These are phyloP conservation scores for Trichomalopsis sarcophagae DNA, from an alignment of 1,140 invertebrate genomes.

Conservation along the genomic window DNA sequence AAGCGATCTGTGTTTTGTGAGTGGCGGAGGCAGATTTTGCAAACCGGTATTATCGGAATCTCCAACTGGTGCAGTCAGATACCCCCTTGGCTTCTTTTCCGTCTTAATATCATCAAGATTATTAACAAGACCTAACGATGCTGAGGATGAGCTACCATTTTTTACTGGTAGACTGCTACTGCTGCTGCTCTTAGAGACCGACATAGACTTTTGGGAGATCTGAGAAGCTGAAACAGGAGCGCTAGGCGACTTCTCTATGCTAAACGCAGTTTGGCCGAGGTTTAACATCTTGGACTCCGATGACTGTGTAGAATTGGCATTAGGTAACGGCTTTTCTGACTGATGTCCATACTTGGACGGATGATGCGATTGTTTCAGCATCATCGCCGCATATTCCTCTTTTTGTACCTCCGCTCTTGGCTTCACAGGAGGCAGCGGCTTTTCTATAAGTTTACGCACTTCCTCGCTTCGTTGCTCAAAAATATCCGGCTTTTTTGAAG, in stretches of 20 bases:
- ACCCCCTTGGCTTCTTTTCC: conserved; percentile 59
- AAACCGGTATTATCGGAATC: conserved; percentile 45
- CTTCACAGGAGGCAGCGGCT: conserved; percentile 63
- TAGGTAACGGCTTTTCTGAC: conserved; percentile 58
- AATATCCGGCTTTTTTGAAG: conserved; percentile 61
- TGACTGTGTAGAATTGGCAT: conserved; percentile 18
- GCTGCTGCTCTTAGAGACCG: not conserved
- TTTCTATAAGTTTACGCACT: conserved; percentile 69
- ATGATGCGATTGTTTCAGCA: conserved; percentile 66
- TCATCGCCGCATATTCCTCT: conserved; percentile 63
- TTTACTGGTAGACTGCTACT: conserved; percentile 57
- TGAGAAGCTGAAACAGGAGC: conserved; percentile 44
- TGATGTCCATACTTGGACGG: conserved; percentile 61
- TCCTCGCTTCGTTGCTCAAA: conserved; percentile 68
- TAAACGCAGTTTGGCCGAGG: conserved; percentile 51
- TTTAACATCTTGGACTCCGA: conserved; percentile 32
- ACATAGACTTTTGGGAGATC: conserved; percentile 52
- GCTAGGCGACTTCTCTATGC: conserved; percentile 59
- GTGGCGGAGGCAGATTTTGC: conserved; percentile 53
- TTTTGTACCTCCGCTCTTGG: conserved; percentile 63
- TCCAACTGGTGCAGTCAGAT: conserved; percentile 46
- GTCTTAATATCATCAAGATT: conserved; percentile 60
- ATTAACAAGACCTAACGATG: conserved; percentile 53
- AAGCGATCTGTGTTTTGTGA: conserved; percentile 65
- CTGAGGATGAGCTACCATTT: conserved; percentile 63